Conservation (phyloP, 2,113 vertebrate species). For the Tiliqua scincoides region DNA sequence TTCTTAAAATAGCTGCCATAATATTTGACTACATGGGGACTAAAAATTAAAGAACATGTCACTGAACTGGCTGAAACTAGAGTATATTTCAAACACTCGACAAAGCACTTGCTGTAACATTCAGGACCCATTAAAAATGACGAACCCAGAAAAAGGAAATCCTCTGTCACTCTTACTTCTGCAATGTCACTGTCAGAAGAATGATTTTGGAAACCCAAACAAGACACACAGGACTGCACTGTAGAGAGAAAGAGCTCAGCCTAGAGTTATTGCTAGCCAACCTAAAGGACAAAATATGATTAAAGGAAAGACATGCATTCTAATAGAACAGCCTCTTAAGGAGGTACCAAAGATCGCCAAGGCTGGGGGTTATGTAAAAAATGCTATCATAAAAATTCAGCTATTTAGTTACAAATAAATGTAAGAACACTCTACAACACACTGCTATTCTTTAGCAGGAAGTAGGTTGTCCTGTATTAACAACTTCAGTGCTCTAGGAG, state of each 20-base stretch:
- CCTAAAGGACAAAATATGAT: background rate
- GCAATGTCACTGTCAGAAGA: background rate
- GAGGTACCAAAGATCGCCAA: conserved; percentile 21
- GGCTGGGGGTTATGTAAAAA: background rate
- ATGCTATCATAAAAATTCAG: background rate
- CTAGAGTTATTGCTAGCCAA: background rate
- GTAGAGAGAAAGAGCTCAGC: background rate
- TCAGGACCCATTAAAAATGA: background rate
- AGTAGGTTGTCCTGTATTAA: background rate
- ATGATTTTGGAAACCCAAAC: conserved; percentile 6
- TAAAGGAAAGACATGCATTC: background rate
- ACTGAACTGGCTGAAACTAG: background rate
- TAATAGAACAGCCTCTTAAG: conserved; percentile 13
- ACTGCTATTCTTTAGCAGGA: background rate
- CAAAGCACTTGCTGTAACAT: conserved; percentile 3
- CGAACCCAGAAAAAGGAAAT: conserved; percentile 2
- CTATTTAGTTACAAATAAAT: background rate
- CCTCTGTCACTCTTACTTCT: background rate
- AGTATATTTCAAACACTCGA: background rate
- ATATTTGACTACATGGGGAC: conserved; percentile 92
- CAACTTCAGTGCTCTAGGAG: background rate
- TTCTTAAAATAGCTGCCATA: conserved; percentile 98
- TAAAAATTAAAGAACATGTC: conserved; percentile 47
- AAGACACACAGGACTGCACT: background rate
- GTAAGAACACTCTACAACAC: background rate